A percentile compares a stretch with the other conserved stretches of the same genome.
phyloP scores from a whole-genome alignment of 1,140 invertebrate genomes.

The Ooceraea biroi region DNA sequence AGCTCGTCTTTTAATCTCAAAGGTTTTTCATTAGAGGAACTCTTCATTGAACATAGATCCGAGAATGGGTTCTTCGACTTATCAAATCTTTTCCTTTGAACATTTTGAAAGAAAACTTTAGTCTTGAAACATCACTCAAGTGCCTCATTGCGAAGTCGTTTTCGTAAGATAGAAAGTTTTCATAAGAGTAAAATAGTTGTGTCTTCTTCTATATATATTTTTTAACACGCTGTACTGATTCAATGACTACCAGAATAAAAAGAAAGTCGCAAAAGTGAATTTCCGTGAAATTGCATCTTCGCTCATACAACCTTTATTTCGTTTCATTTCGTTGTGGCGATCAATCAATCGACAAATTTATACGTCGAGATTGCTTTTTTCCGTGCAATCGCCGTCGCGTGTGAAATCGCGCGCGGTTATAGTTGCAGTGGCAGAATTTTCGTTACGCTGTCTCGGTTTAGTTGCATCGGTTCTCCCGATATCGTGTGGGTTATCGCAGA shows the following conservation, averaged over 20 bases:
- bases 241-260: not conserved
- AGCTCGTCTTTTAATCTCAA: not conserved
- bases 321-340: not conserved
- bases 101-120: not conserved
- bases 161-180: no score
- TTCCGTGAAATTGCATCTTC: not conserved
- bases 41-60: not conserved
- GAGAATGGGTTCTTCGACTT: no score
- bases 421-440: slow-evolving; percentile 1
- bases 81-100: not conserved
- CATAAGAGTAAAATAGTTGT: no score
- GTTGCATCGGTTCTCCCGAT: not conserved
- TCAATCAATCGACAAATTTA: slow-evolving; percentile 27
- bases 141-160: not conserved
- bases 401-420: slow-evolving; percentile 20
- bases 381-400: not conserved
- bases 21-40: not conserved
- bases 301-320: slow-evolving; percentile 17
- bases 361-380: slow-evolving; percentile 19
- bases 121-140: not conserved
- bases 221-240: no score
- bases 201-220: no score
- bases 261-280: not conserved
- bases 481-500: slow-evolving; percentile 1
- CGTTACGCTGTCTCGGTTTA: slow-evolving; percentile 2